phyloP scores from a whole-genome alignment of 2,797 vertebrate genomes.

The Oreochromis grahami region DNA sequence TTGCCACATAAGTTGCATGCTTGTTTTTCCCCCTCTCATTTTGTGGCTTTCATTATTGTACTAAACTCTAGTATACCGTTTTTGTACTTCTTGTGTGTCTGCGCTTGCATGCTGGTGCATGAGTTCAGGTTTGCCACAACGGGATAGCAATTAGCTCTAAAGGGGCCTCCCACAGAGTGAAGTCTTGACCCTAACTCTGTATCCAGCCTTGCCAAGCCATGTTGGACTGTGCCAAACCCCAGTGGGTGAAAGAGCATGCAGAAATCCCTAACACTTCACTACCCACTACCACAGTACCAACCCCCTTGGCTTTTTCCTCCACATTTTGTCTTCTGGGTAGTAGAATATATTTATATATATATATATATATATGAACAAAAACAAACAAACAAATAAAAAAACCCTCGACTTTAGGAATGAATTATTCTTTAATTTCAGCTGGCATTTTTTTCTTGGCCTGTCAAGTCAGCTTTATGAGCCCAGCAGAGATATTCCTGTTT shows the following conservation, averaged over 20 bases:
- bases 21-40: neutral
- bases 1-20: neutral
- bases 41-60: neutral
- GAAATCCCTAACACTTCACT: constrained; percentile 40
- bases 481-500: constrained; percentile 59
- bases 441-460: constrained; percentile 44
- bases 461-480: constrained; percentile 54
- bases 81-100: neutral
- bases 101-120: neutral
- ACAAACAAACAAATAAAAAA: neutral
- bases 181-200: constrained; percentile 32
- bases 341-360: neutral
- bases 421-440: constrained; percentile 63
- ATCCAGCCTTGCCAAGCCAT: constrained; percentile 32
- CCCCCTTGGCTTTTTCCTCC: neutral
- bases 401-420: constrained; percentile 7
- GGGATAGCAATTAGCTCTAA: constrained; percentile 54
- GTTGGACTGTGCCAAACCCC: constrained; percentile 21
- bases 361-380: neutral
- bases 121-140: constrained; percentile 46
- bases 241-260: constrained; percentile 27
- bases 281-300: constrained; percentile 1
- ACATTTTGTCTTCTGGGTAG: constrained; percentile 29
- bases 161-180: constrained; percentile 47
- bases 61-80: neutral